Percentiles rank a stretch among this genome's conserved stretches.
These are phyloP conservation scores for Tachina fera DNA, from an alignment of 2,888 invertebrate genomes.

Conservation along the genomic window DNA sequence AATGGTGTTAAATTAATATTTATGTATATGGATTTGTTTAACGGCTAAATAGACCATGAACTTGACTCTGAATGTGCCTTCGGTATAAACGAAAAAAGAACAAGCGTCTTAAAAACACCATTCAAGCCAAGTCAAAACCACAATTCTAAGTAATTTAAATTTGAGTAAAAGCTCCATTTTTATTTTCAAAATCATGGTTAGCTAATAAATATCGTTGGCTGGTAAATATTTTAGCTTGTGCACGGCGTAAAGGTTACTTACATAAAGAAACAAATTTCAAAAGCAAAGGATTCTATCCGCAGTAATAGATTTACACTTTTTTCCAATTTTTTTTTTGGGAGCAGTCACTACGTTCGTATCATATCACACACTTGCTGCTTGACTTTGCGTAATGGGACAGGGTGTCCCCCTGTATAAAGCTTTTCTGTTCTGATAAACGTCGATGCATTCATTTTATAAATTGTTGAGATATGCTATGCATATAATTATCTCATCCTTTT, in stretches of 20 bases:
- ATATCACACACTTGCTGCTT: no score
- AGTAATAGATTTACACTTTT: no score
- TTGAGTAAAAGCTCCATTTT: not conserved
- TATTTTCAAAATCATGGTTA: no score
- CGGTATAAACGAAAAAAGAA: not conserved
- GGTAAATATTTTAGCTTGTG: no score
- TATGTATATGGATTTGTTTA: slow-evolving; percentile 25
- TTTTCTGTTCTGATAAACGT: no score
- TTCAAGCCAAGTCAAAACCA: not conserved
- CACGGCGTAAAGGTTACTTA: no score
- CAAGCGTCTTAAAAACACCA: not conserved
- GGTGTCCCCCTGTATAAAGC: not conserved
- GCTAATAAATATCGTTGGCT: no score
- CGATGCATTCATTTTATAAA: slow-evolving; percentile 22
- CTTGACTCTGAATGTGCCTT: slow-evolving; percentile 43
- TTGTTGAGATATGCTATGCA: not conserved
- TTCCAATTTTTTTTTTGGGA: no score
- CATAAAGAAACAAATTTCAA: no score
- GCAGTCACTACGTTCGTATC: no score
- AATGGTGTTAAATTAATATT: slow-evolving; percentile 5
- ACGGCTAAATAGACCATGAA: slow-evolving; percentile 23
- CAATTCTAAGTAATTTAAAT: not conserved
- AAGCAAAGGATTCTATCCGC: no score
- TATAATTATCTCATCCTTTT: slow-evolving; percentile 21
- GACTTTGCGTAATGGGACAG: no score